phyloP scores from a whole-genome alignment of 2,888 invertebrate species.

The Mylabris sibirica region DNA sequence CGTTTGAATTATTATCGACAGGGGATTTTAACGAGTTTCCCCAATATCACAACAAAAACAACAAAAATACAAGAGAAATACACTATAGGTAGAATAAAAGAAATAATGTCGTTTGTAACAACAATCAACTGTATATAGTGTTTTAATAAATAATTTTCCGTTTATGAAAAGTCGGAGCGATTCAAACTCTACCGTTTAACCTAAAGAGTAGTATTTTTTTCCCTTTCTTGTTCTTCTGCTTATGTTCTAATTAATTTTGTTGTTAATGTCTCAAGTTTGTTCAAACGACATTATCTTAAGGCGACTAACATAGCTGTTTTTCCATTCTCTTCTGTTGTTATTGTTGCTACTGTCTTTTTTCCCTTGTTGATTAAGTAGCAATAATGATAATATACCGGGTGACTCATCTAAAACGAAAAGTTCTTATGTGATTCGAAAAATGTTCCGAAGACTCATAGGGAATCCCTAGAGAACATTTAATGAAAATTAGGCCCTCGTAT shows the following conservation, averaged over 20 bases:
- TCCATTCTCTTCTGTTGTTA: background rate
- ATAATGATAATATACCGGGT: background rate
- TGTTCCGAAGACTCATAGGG: too few relatives aligned
- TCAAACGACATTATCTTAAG: slow-evolving; percentile 16
- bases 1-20: slow-evolving; percentile 10
- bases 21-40: background rate
- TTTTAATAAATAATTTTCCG: slow-evolving; percentile 13
- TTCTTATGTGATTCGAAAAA: too few relatives aligned
- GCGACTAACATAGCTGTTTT: slow-evolving; percentile 7
- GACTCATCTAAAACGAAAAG: too few relatives aligned
- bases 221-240: background rate
- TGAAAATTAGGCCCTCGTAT: too few relatives aligned
- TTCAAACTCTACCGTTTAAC: slow-evolving; percentile 11
- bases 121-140: slow-evolving; percentile 6
- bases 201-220: background rate
- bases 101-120: background rate
- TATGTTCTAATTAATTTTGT: slow-evolving; percentile 20
- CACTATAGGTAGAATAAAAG: background rate
- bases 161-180: slow-evolving; percentile 6
- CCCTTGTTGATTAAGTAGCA: background rate
- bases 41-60: background rate
- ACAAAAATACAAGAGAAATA: background rate
- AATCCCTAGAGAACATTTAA: too few relatives aligned
- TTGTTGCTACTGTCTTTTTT: background rate
- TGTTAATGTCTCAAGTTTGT: slow-evolving; percentile 19